Base-by-base conservation (phyloP, 2,888 invertebrate genomes). In the Strigamia crassipes region DNA sequence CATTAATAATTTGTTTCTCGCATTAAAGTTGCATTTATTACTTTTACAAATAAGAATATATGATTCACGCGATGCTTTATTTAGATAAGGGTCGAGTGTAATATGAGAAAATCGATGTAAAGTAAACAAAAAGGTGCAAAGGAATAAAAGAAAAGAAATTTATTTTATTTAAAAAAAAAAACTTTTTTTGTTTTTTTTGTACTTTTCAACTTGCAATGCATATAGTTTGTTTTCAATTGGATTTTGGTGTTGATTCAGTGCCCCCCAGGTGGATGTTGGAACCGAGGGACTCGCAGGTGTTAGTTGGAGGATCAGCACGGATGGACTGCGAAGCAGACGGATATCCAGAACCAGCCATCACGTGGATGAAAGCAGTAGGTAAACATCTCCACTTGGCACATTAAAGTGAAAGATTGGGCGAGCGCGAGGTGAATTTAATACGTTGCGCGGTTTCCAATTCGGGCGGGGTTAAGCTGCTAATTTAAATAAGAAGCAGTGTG, bases 301-400 rank as follows among this genome's bases (percentile, higher is more conserved):
- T 96, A 85, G 96, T 96, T 90, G 96, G 96, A 85, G 95, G 95
- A 85, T 95, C 96, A 89, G 96, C 96, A 85, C 93, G 95, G 88
- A 94, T 96, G 86, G 96, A 96, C 91, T 96, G 96, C 89, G 96
- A 96, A 91, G 95, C 96, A 88, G 96, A 96, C 90, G 96, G 96
- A 86, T 96, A 96, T 90, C 96, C 96, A 84, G 95, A 94, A 91
- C 96, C 96, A 85, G 93, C 94, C 87, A 95, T 96, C 79, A 95
- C 95, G 85, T 96, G 96, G 96, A 96, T 96, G 90, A 93, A 94
- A 91, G 96, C 96, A 87, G 94, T 95, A 90, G 96, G 96, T 96
- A 91, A 87, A 88, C 85, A 79, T 42, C 61, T n/a, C 23, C n/a
- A 15, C 23, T 23, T 51, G 51, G 15, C 51, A 51, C 51, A 51